Conservation (phyloP, 2,888 invertebrate genomes). For the Celastrina argiolus region DNA sequence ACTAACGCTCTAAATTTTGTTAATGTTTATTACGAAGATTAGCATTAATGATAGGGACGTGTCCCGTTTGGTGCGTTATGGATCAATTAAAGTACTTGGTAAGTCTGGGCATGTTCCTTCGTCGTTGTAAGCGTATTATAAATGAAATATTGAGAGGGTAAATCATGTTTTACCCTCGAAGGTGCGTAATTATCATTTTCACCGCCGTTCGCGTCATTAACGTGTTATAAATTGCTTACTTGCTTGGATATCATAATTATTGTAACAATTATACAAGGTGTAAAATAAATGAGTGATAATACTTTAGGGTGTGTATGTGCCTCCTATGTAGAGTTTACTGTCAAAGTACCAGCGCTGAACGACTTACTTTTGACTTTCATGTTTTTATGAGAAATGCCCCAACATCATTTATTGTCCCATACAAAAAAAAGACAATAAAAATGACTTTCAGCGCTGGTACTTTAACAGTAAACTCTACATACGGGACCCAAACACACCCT, state of each 20-base stretch:
- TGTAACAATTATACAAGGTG: not conserved
- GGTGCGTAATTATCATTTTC: not conserved
- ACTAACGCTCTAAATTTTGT: too few species aligned
- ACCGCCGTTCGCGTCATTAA: not conserved
- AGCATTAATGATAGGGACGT: not conserved
- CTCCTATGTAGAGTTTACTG: too few species aligned
- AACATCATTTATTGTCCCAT: too few species aligned
- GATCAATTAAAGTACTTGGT: conserved; percentile 1
- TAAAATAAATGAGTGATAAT: too few species aligned
- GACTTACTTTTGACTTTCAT: too few species aligned
- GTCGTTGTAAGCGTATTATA: not conserved
- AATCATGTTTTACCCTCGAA: not conserved
- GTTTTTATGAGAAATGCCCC: too few species aligned
- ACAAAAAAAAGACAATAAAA: too few species aligned
- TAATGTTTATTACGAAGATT: not conserved
- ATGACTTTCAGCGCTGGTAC: too few species aligned
- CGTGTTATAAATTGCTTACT: not conserved
- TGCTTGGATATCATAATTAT: not conserved
- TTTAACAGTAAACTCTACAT: too few species aligned
- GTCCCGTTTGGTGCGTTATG: not conserved
- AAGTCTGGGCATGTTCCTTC: not conserved
- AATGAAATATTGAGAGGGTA: conserved; percentile 2
- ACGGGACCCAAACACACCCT: too few species aligned
- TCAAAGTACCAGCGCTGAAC: too few species aligned
- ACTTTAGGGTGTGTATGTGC: too few species aligned